Evolutionary conservation across 2,113 vertebrate species (phyloP), one percentile per base, ranked within the genome.

Genomic region (Nothoprocta pentlandii): DNA sequence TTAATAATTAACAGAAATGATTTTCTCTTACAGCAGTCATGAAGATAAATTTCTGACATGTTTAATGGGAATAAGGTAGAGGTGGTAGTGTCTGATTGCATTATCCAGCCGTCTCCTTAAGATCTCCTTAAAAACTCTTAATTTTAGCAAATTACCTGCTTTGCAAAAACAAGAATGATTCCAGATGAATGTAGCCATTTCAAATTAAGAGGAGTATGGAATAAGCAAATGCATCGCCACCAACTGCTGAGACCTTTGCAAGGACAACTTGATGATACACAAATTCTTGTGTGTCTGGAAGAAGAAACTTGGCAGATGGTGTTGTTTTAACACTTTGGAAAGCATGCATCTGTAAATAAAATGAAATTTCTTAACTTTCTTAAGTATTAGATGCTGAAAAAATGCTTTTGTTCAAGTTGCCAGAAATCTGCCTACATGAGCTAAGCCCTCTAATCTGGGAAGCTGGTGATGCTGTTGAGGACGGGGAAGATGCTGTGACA

Each of bases 171-270:
- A 80, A 34, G 78, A 63, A 3, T 1, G 7, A 51, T 47, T 47
- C 51, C 42, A 42, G 39, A 34, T 34, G 19, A 20, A 61, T 32
- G 36, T 16, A 87, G 53, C 67, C 80, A 41, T 46, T 94, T 71
- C 80, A 86, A 93, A 84, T 92, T 0, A 74, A 80, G 64, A 79
- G 2, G 10, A 42, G 56, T 81, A 32, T 44, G 74, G 80, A 10
- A 47, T 68, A 56, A 80, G 83, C 68, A 92, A 67, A 95, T 46
- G 2, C 16, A 16, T 39, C 41, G 59, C 42, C 69, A 88, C 9
- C 90, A 94, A 85, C 90, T 96, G 92, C 56, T 0, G 8, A 71
- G 58, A 61, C 80, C 74, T 96, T 94, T 73, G 56, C 74, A 44
- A 47, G 77, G 62, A 76, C 16, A n/a, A 13, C 70, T 70, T 42